A percentile compares a stretch with the other conserved stretches of the same genome.
Evolutionary conservation across 1,140 invertebrate species (phyloP).

Genomic region (Papilio polyxenes): DNA sequence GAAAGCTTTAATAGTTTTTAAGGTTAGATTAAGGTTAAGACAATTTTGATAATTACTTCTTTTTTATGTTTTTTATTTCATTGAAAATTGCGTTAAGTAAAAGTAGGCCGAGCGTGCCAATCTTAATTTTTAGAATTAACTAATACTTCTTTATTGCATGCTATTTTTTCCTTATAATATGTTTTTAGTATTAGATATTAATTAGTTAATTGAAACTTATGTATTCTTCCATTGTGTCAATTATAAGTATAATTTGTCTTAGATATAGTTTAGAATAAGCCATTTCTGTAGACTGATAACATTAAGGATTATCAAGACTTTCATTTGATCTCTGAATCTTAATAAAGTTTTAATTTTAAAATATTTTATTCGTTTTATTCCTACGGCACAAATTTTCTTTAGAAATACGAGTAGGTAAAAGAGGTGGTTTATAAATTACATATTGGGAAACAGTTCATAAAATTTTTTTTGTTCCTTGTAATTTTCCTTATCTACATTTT

Average conservation of each 20-base stretch:
- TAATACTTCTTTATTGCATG: slow-evolving; percentile 43
- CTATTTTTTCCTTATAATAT: slow-evolving; percentile 21
- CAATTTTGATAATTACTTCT: slow-evolving; percentile 37
- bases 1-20: slow-evolving; percentile 72
- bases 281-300: slow-evolving; percentile 66
- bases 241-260: slow-evolving; percentile 43
- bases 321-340: slow-evolving; percentile 78
- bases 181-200: slow-evolving; percentile 27
- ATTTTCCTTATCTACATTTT: too few relatives aligned
- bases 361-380: slow-evolving; percentile 41
- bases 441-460: too few relatives aligned
- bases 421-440: too few relatives aligned
- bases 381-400: neutral
- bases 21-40: slow-evolving; percentile 41
- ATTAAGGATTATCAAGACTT: slow-evolving; percentile 74
- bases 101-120: slow-evolving; percentile 76
- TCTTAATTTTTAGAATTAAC: slow-evolving; percentile 55
- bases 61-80: slow-evolving; percentile 43
- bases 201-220: slow-evolving; percentile 34
- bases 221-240: slow-evolving; percentile 58
- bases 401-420: neutral
- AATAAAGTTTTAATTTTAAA: slow-evolving; percentile 63
- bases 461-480: too few relatives aligned
- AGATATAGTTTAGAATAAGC: slow-evolving; percentile 47
- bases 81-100: slow-evolving; percentile 45